phyloP scores from a whole-genome alignment of 2,113 vertebrate genomes.

The Crotalus tigris region DNA sequence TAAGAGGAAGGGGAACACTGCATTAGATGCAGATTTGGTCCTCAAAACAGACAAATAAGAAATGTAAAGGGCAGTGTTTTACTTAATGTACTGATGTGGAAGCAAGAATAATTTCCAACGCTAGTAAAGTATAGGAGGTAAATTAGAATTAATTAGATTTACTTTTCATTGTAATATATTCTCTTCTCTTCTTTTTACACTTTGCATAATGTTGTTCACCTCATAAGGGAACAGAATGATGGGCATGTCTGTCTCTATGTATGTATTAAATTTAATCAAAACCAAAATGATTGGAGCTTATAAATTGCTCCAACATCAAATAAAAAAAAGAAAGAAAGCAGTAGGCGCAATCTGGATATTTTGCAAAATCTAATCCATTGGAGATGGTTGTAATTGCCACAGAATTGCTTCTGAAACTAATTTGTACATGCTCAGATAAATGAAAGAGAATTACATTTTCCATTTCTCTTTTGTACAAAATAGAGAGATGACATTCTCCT shows the following conservation, averaged over 20 bases:
- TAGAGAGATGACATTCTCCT: slow-evolving; percentile 6
- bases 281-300: slow-evolving; percentile 48
- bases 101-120: neutral
- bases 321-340: slow-evolving; percentile 30
- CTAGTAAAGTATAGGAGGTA: neutral
- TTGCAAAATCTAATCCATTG: slow-evolving; percentile 55
- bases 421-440: slow-evolving; percentile 41
- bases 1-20: neutral
- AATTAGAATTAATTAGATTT: neutral
- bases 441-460: slow-evolving; percentile 53
- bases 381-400: slow-evolving; percentile 60
- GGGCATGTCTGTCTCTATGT: slow-evolving; percentile 58
- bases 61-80: neutral
- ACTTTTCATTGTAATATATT: neutral
- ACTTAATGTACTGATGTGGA: neutral
- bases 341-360: slow-evolving; percentile 52
- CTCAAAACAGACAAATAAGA: neutral
- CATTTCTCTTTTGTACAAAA: slow-evolving; percentile 22
- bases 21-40: neutral
- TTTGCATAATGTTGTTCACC: neutral
- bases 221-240: neutral
- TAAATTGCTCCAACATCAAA: slow-evolving; percentile 56
- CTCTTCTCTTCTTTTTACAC: neutral
- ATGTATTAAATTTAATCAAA: slow-evolving; percentile 42
- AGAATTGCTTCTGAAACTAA: slow-evolving; percentile 62